Percentiles rank a stretch among this genome's conserved stretches.
Conservation (phyloP, 2,113 vertebrate genomes). For the Pomatostomus ruficeps region DNA sequence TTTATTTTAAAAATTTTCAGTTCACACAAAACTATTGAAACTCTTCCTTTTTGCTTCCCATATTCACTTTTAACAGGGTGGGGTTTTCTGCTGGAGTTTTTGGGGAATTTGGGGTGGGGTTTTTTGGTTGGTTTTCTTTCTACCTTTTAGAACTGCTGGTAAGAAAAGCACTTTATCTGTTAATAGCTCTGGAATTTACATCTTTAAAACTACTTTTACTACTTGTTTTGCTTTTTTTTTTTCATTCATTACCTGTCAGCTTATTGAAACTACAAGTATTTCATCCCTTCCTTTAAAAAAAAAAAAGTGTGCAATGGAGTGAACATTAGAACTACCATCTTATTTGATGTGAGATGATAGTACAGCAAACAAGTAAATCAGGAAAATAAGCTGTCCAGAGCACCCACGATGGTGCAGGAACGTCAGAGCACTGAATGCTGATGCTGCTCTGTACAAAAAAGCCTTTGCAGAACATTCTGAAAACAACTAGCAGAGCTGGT, state of each 20-base stretch:
- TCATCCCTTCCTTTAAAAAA: not conserved
- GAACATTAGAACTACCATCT: not conserved
- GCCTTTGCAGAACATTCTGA: not conserved
- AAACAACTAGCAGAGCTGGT: not conserved
- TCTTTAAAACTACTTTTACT: not conserved
- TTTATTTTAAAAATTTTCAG: not conserved
- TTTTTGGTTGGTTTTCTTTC: not conserved
- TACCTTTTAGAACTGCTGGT: not conserved
- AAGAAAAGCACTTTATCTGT: not conserved
- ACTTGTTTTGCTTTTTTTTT: not conserved
- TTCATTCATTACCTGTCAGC: not conserved
- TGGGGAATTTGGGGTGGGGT: accelerated
- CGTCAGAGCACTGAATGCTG: not conserved
- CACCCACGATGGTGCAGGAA: not conserved
- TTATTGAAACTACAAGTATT: not conserved
- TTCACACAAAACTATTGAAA: not conserved
- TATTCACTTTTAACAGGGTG: not conserved
- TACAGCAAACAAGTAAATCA: not conserved
- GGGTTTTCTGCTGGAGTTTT: not conserved
- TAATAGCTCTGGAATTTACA: not conserved
- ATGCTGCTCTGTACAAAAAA: not conserved
- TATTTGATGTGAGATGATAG: not conserved
- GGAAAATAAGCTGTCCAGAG: not conserved
- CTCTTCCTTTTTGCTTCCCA: not conserved
- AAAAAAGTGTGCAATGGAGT: not conserved